Percentiles rank a stretch among this genome's conserved stretches.
Evolutionary conservation across 1,140 invertebrate genomes (phyloP).

Genomic region (Trichomalopsis sarcophagae): DNA sequence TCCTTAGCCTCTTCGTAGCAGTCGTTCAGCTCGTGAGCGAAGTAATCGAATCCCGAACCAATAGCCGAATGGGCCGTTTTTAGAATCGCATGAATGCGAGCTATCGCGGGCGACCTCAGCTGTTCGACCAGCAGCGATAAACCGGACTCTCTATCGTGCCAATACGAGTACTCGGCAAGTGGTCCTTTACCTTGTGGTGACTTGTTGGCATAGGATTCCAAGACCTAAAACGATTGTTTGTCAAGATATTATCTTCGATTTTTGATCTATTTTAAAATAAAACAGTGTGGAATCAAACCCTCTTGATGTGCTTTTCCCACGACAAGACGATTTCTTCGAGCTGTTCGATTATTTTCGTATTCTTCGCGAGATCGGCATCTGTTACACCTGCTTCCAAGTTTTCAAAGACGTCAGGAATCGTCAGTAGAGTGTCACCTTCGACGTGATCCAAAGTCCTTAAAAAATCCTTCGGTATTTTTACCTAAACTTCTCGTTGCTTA

Average conservation of each 20-base stretch:
- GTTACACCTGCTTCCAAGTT: constrained; percentile 73
- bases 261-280: too few relatives aligned
- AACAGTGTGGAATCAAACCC: constrained; percentile 67
- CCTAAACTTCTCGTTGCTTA: not conserved
- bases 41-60: constrained; percentile 74
- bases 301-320: constrained; percentile 81
- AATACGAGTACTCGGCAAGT: constrained; percentile 88
- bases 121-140: constrained; percentile 87
- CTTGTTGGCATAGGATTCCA: constrained; percentile 64
- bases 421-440: constrained; percentile 80
- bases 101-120: constrained; percentile 82
- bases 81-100: constrained; percentile 79
- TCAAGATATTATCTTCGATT: not conserved
- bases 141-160: constrained; percentile 85
- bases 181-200: constrained; percentile 82
- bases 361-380: constrained; percentile 69
- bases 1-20: constrained; percentile 87
- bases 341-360: constrained; percentile 75
- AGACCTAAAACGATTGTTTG: constrained; percentile 51
- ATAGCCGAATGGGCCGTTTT: constrained; percentile 73
- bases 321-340: constrained; percentile 79
- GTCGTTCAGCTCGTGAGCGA: constrained; percentile 79
- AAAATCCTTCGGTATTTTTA: not conserved
- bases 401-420: constrained; percentile 76
- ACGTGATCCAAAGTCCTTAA: constrained; percentile 81